Conservation (phyloP, 64 coral and sea anemone genomes). For the Stichodactyla helianthus region DNA sequence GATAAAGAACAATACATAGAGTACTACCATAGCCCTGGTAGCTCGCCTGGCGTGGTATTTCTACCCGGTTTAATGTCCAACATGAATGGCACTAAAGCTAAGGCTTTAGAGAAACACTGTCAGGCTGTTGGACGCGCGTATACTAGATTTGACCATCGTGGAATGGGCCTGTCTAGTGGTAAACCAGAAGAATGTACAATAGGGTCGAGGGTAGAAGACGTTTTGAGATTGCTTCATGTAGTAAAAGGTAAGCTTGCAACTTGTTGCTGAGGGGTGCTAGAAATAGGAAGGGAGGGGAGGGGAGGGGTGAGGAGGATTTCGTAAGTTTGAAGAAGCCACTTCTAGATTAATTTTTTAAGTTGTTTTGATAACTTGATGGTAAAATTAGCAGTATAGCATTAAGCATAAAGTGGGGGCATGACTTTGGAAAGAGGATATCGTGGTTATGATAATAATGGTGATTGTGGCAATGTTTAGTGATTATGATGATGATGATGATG, state of each 20-base stretch:
- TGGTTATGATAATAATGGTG: no score
- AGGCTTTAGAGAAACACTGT: conserved; percentile 60
- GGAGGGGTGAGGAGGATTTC: no score
- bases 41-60: conserved; percentile 72
- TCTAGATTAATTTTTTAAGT: no score
- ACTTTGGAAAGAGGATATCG: no score
- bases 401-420: no score
- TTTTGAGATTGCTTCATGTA: conserved; percentile 42
- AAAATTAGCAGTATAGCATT: no score
- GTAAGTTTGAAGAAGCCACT: no score
- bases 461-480: no score
- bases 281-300: neutral
- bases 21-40: conserved; percentile 50
- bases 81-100: conserved; percentile 79
- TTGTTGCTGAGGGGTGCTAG: no score
- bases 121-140: conserved; percentile 52
- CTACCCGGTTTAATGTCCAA: conserved; percentile 78
- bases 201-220: conserved; percentile 70
- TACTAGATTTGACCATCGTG: conserved; percentile 75
- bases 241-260: conserved; percentile 30
- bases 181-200: conserved; percentile 67
- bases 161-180: conserved; percentile 72
- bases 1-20: conserved; percentile 43
- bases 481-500: no score
- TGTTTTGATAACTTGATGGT: no score